Evolutionary conservation across 2,888 invertebrate genomes (phyloP).

Genomic region (Spisula solida): DNA sequence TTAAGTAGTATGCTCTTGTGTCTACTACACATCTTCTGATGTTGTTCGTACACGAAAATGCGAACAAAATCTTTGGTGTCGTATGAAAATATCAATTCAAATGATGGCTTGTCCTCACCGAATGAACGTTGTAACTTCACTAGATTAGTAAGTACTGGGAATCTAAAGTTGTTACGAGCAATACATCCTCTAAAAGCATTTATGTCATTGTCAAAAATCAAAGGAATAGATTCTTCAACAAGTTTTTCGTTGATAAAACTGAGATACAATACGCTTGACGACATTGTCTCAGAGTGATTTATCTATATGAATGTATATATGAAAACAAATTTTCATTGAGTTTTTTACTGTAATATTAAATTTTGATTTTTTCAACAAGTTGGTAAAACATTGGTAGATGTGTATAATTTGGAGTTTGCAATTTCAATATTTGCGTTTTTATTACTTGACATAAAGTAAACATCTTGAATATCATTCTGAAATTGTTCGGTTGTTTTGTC

Average conservation of each 20-base stretch:
- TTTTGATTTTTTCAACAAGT: too few relatives aligned
- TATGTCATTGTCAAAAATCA: constrained; percentile 32
- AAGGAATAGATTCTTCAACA: constrained; percentile 1
- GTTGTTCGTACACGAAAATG: constrained; percentile 25
- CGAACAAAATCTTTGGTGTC: constrained; percentile 13
- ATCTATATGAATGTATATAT: not conserved
- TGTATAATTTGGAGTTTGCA: not conserved
- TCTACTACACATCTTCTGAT: constrained; percentile 37
- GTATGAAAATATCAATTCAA: constrained; percentile 29
- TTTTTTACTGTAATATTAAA: not conserved
- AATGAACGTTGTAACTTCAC: not conserved
- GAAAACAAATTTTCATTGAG: not conserved
- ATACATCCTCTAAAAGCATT: constrained; percentile 31
- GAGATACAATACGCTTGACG: not conserved
- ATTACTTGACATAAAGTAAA: constrained; percentile 30
- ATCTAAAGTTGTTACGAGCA: constrained; percentile 12
- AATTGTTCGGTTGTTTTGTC: constrained; percentile 30
- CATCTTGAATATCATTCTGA: constrained; percentile 37
- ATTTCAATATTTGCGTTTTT: constrained; percentile 6
- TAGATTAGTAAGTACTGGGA: constrained; percentile 27
- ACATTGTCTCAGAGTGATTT: not conserved
- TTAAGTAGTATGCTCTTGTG: constrained; percentile 7
- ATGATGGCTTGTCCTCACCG: not conserved
- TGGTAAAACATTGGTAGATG: not conserved
- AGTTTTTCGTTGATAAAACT: constrained; percentile 24